phyloP scores from a whole-genome alignment of 2,113 vertebrate genomes.

The Rhinichthys klamathensis region DNA sequence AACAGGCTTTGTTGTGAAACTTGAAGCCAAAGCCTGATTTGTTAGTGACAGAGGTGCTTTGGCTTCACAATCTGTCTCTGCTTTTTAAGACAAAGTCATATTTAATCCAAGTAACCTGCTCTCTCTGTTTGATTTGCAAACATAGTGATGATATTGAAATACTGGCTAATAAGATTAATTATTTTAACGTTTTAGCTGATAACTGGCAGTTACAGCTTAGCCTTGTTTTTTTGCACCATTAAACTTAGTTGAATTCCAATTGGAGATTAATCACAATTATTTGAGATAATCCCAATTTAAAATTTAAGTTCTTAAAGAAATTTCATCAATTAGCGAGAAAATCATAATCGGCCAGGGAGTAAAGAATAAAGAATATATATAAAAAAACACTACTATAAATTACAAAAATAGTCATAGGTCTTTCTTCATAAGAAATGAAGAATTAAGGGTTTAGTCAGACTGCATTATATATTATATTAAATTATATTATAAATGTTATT shows the following conservation, averaged over 20 bases:
- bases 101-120: conserved; percentile 34
- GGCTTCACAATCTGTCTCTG: conserved; percentile 18
- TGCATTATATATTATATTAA: no score
- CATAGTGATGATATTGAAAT: not conserved
- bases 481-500: no score
- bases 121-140: conserved; percentile 29
- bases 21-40: conserved; percentile 32
- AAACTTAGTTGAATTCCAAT: not conserved
- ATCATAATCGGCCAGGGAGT: no score
- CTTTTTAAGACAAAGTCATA: conserved; percentile 31
- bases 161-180: not conserved
- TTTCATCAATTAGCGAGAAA: no score
- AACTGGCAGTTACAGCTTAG: not conserved
- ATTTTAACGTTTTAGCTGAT: not conserved
- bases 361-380: no score
- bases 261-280: no score
- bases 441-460: no score
- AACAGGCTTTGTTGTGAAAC: conserved; percentile 38
- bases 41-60: conserved; percentile 12
- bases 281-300: no score
- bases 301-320: no score
- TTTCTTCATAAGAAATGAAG: no score
- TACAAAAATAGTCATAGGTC: no score
- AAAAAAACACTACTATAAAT: no score
- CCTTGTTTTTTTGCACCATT: not conserved